These are phyloP conservation scores for Whitmania pigra DNA, from an alignment of 1,140 invertebrate genomes.

Conservation along the genomic window DNA sequence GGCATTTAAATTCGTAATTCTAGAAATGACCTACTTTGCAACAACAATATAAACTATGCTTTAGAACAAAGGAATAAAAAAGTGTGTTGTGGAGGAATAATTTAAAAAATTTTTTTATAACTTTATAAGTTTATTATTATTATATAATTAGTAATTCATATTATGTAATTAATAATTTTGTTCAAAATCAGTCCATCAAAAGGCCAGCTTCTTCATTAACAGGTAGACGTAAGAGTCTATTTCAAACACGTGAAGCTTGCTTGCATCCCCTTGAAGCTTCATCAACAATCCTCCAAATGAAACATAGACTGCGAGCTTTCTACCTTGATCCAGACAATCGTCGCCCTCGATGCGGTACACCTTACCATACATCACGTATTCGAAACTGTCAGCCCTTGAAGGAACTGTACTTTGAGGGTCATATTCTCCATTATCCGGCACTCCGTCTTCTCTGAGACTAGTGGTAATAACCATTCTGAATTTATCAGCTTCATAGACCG, in stretches of 20 bases:
- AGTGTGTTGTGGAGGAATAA: too few species aligned
- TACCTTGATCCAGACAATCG: conserved; percentile 72
- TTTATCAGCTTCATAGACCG: conserved; percentile 79
- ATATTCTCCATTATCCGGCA: conserved; percentile 85
- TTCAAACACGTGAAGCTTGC: conserved; percentile 95
- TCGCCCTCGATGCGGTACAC: conserved; percentile 96
- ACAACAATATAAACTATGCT: too few species aligned
- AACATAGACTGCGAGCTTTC: conserved; percentile 81
- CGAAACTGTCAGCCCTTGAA: conserved; percentile 73
- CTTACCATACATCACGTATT: conserved; percentile 99
- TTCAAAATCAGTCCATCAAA: conserved; percentile 46
- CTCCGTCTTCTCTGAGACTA: conserved; percentile 87
- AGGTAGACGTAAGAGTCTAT: conserved; percentile 92
- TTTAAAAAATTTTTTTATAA: too few species aligned
- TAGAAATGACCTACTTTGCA: too few species aligned
- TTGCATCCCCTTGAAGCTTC: conserved; percentile 89
- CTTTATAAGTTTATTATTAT: too few species aligned
- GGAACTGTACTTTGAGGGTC: conserved; percentile 67
- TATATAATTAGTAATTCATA: too few species aligned
- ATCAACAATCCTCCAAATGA: conserved; percentile 94
- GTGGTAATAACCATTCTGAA: conserved; percentile 86
- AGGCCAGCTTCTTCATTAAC: conserved; percentile 93
- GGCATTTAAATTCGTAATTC: too few species aligned
- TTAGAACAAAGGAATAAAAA: too few species aligned
- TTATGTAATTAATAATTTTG: too few species aligned